phyloP scores from a whole-genome alignment of 2,888 invertebrate species.

The Calephelis perditalis region DNA sequence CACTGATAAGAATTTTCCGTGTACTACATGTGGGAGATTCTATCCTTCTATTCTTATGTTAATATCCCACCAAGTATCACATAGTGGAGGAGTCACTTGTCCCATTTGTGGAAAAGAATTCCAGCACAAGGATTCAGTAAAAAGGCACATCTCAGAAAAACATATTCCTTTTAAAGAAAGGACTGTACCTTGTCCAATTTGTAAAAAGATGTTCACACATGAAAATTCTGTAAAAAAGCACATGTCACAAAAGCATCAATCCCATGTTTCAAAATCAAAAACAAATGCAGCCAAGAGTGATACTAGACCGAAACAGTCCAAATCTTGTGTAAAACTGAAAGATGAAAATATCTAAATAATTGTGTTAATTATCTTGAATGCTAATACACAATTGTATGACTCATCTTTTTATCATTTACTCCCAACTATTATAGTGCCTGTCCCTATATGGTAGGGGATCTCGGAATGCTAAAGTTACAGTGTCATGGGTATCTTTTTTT shows the following conservation, averaged over 20 bases:
- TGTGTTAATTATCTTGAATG: no score
- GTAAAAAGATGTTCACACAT: slow-evolving; percentile 44
- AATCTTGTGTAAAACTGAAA: no score
- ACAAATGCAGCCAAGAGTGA: neutral
- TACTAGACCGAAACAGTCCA: neutral
- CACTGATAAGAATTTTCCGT: slow-evolving; percentile 42
- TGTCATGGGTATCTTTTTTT: no score
- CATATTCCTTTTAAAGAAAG: slow-evolving; percentile 35
- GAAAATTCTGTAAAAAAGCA: slow-evolving; percentile 40
- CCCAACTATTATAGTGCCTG: no score
- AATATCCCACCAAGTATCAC: slow-evolving; percentile 44
- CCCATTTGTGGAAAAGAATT: neutral
- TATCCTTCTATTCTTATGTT: slow-evolving; percentile 43
- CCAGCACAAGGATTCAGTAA: neutral
- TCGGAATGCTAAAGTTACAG: no score
- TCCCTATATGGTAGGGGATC: no score
- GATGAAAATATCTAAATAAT: no score
- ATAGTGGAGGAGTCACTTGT: slow-evolving; percentile 26
- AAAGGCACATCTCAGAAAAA: neutral
- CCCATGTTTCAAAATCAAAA: neutral
- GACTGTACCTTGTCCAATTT: slow-evolving; percentile 45
- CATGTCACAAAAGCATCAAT: slow-evolving; percentile 29
- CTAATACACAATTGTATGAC: no score
- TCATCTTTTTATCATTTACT: no score
- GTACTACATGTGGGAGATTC: slow-evolving; percentile 53